Conservation (phyloP, 1,140 invertebrate species). For the Asobara japonica region DNA sequence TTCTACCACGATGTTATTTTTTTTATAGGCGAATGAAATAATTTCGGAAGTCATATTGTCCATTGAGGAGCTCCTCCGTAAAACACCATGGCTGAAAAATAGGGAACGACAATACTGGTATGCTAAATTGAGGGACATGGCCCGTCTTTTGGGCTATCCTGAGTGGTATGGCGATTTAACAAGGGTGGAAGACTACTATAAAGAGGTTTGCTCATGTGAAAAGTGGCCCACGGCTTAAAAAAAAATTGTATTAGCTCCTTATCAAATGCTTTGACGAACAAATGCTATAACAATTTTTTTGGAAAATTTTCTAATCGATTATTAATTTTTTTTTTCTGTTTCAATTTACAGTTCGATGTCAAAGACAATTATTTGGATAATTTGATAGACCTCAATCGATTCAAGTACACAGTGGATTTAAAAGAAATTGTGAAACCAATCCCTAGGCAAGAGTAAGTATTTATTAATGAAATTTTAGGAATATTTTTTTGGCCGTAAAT, state of each 20-base stretch:
- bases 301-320: too few relatives aligned
- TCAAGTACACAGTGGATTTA: not conserved
- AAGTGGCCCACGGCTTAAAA: too few relatives aligned
- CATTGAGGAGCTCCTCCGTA: not conserved
- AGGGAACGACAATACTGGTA: not conserved
- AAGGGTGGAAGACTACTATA: not conserved
- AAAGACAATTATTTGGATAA: not conserved
- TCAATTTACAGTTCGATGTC: not conserved
- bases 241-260: too few relatives aligned
- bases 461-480: not conserved
- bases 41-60: not conserved
- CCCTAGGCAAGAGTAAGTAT: not conserved
- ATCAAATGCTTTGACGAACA: too few relatives aligned
- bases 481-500: not conserved
- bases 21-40: not conserved
- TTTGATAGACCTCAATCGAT: not conserved
- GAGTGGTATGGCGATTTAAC: not conserved
- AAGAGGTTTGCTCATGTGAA: not conserved
- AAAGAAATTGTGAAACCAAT: not conserved
- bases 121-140: not conserved
- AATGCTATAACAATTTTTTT: too few relatives aligned
- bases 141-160: not conserved
- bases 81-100: not conserved
- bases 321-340: too few relatives aligned
- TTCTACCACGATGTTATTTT: not conserved